These are phyloP conservation scores for Peromyscus californicus DNA, from an alignment of 2,113 vertebrate species.

Conservation along the genomic window DNA sequence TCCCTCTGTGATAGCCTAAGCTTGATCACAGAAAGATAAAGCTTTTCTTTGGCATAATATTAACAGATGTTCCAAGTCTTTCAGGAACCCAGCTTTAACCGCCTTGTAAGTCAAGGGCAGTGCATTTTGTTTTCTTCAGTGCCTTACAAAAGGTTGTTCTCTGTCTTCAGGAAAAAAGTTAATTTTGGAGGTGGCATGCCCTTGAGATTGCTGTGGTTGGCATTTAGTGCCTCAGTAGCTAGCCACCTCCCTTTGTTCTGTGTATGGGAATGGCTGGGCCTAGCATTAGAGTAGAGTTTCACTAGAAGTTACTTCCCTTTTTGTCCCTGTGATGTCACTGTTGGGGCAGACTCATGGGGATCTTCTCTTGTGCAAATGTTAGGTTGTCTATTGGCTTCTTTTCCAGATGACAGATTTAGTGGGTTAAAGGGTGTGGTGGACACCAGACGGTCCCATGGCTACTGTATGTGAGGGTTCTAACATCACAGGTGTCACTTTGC, in stretches of 20 bases:
- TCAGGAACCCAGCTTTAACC: background rate
- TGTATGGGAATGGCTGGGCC: background rate
- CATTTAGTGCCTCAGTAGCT: background rate
- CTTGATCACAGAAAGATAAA: background rate
- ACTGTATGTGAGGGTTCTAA: background rate
- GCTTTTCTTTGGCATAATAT: background rate
- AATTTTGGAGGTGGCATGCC: background rate
- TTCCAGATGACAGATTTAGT: background rate
- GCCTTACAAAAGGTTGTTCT: background rate
- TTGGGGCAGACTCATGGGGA: background rate
- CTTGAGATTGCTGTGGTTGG: background rate
- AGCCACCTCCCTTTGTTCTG: background rate
- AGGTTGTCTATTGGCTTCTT: background rate
- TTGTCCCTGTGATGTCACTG: background rate
- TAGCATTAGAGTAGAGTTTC: background rate
- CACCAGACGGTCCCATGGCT: background rate
- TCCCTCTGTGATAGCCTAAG: background rate
- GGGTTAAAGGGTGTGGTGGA: background rate
- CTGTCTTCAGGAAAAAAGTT: background rate
- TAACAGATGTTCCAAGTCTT: slow-evolving; percentile 43
- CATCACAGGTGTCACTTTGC: background rate
- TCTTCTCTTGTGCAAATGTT: background rate
- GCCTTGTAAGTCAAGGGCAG: background rate
- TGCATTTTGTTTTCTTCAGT: slow-evolving; percentile 15
- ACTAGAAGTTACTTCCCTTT: background rate